Evolutionary conservation across 2,888 invertebrate species (phyloP).

Genomic region (Agrochola litura): DNA sequence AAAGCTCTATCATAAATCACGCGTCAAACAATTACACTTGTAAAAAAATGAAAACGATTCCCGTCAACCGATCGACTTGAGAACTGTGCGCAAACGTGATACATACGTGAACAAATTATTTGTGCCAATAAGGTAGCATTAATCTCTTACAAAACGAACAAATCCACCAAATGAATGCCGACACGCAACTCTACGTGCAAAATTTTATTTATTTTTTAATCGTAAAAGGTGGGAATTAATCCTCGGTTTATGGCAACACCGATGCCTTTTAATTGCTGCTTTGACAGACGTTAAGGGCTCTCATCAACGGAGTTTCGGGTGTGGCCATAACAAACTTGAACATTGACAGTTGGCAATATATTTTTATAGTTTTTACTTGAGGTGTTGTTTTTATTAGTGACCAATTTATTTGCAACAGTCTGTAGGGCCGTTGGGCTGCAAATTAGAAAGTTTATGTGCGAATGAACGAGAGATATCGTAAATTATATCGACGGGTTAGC

Average conservation of each 20-base stretch:
- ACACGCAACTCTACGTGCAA: constrained; percentile 76
- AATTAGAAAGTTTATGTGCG: constrained; percentile 89
- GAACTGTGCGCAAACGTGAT: constrained; percentile 69
- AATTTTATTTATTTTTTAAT: constrained; percentile 76
- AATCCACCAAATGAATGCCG: constrained; percentile 73
- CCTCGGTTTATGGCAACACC: constrained; percentile 85
- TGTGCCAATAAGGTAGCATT: constrained; percentile 76
- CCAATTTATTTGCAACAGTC: constrained; percentile 83
- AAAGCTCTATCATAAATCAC: constrained; percentile 77
- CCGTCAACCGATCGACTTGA: constrained; percentile 68
- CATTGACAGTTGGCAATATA: constrained; percentile 84
- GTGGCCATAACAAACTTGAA: constrained; percentile 85
- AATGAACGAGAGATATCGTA: constrained; percentile 85
- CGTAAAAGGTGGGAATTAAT: constrained; percentile 82
- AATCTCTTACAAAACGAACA: constrained; percentile 74
- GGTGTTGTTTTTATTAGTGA: constrained; percentile 87
- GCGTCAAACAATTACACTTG: constrained; percentile 75
- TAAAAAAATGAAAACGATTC: constrained; percentile 74
- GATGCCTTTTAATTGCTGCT: constrained; percentile 88
- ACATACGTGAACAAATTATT: constrained; percentile 73
- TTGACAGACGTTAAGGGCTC: constrained; percentile 88
- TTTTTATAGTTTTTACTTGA: constrained; percentile 84
- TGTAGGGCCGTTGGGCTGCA: constrained; percentile 76
- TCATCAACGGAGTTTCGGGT: constrained; percentile 83
- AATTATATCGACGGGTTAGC: constrained; percentile 86